Evolutionary conservation across 1,140 invertebrate genomes (phyloP).

Genomic region (Propsilocerus akamusi): DNA sequence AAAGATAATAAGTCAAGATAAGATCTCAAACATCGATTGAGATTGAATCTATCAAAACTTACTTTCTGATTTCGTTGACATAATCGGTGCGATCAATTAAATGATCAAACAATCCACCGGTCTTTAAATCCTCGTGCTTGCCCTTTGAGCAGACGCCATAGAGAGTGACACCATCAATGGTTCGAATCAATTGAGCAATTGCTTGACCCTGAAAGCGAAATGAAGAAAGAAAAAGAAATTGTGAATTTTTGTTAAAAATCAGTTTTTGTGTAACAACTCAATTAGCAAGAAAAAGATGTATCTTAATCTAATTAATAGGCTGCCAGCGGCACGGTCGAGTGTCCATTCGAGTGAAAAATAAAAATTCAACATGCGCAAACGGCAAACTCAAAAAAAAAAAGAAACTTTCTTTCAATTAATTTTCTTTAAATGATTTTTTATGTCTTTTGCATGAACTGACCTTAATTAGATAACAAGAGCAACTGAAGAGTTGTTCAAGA

Average conservation of each 20-base stretch:
- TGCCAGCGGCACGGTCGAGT: too few relatives aligned
- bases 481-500: too few relatives aligned
- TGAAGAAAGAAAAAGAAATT: too few relatives aligned
- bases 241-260: constrained; percentile 1
- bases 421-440: too few relatives aligned
- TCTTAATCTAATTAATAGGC: too few relatives aligned
- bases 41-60: constrained; percentile 21
- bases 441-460: too few relatives aligned
- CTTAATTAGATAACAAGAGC: too few relatives aligned
- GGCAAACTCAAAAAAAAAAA: too few relatives aligned
- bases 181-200: constrained; percentile 60
- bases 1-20: constrained; percentile 14
- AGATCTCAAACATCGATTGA: constrained; percentile 5
- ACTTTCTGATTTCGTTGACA: constrained; percentile 68
- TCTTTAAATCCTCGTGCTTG: constrained; percentile 67
- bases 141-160: constrained; percentile 69
- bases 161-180: constrained; percentile 60
- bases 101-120: constrained; percentile 49
- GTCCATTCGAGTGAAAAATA: too few relatives aligned
- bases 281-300: too few relatives aligned
- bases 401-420: too few relatives aligned
- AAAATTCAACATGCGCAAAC: too few relatives aligned
- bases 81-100: constrained; percentile 63
- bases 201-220: constrained; percentile 61
- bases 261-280: constrained; percentile 1